These are phyloP conservation scores for Macrophya alboannulata DNA, from an alignment of 2,888 invertebrate species.

Conservation along the genomic window DNA sequence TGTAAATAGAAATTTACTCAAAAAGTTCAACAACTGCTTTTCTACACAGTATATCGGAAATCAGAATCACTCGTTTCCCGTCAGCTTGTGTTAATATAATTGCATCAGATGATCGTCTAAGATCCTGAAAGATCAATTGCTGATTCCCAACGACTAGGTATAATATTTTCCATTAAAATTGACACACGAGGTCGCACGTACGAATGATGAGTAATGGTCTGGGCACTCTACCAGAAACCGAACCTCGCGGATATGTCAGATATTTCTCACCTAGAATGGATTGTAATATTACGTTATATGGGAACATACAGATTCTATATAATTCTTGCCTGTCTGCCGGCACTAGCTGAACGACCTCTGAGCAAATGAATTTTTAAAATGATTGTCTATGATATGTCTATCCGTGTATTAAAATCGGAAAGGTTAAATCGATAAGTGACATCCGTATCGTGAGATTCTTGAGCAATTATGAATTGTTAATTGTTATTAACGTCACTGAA, in stretches of 20 bases:
- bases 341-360: background rate
- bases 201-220: background rate
- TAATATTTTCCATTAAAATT: background rate
- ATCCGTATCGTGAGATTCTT: conserved; percentile 20
- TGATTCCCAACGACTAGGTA: background rate
- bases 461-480: background rate
- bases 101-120: background rate
- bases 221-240: background rate
- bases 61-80: background rate
- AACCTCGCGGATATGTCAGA: background rate
- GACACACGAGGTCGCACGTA: background rate
- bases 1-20: background rate
- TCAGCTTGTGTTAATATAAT: background rate
- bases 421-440: background rate
- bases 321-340: background rate
- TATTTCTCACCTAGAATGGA: conserved; percentile 1
- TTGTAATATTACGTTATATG: background rate
- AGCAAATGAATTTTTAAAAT: background rate
- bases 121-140: background rate
- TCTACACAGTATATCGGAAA: background rate
- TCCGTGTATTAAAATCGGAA: background rate
- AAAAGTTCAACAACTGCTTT: background rate
- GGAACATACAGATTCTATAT: background rate
- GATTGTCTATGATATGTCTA: background rate
- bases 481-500: background rate